A percentile compares a stretch with the other conserved stretches of the same genome.
phyloP scores from a whole-genome alignment of 2,888 invertebrate species.

The Spialia ferax region DNA sequence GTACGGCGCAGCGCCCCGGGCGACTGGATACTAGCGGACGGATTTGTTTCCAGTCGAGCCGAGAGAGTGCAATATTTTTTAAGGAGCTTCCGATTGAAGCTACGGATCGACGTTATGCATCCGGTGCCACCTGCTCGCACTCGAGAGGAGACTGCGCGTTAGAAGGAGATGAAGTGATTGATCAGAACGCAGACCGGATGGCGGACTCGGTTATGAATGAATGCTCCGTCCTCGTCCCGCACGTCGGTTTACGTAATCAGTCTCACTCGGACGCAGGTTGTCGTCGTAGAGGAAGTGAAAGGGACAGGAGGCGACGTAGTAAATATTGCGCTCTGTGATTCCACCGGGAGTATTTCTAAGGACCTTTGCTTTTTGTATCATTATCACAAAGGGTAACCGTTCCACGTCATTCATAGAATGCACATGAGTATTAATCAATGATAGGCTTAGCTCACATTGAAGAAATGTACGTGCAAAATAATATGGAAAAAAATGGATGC shows the following conservation, averaged over 20 bases:
- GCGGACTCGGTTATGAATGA: constrained; percentile 86
- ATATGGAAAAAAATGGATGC: background rate
- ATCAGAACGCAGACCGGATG: constrained; percentile 83
- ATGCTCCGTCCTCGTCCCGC: constrained; percentile 75
- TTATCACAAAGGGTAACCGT: constrained; percentile 65
- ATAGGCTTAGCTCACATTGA: background rate
- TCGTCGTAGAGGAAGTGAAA: constrained; percentile 85
- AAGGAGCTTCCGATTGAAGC: constrained; percentile 78
- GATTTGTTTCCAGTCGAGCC: constrained; percentile 56
- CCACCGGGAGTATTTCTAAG: constrained; percentile 74
- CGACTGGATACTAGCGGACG: constrained; percentile 46
- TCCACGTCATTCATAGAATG: constrained; percentile 74
- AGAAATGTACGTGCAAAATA: background rate
- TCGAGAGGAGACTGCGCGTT: constrained; percentile 73
- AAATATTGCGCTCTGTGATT: constrained; percentile 81
- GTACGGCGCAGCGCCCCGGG: constrained; percentile 51
- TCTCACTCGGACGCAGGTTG: constrained; percentile 80
- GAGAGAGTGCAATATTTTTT: constrained; percentile 68
- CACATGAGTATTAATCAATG: background rate
- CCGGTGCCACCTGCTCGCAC: constrained; percentile 85
- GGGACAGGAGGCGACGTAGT: constrained; percentile 84
- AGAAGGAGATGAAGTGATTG: constrained; percentile 84
- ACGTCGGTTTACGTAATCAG: constrained; percentile 55
- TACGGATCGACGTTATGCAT: constrained; percentile 71
- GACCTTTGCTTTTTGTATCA: constrained; percentile 74